Evolutionary conservation across 2,797 vertebrate genomes (phyloP), one percentile per base, ranked within the genome.

Genomic region (Micromesistius poutassou): DNA sequence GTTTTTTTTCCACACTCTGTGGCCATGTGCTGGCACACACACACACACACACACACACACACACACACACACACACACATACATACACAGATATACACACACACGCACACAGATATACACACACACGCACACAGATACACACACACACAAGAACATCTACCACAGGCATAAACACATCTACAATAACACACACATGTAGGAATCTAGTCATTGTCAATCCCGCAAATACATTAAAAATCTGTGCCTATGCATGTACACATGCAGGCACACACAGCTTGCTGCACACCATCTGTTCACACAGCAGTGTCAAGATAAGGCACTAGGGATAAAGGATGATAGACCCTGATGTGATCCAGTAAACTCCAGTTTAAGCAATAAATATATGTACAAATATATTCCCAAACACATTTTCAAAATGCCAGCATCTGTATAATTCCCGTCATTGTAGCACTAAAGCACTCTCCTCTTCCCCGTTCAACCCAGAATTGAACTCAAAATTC

Each of bases 41-140:
- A 35, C 62, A 71, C 66, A 14, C 68, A 30, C 28, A 71, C 36
- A 46, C 68, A 71, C 70, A 46, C 68, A 46, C 66, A 71, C 31
- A 42, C 68, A 66, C 31, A 73, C 71, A 50, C 73, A 30, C 22
- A 70, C 25, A 76, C 74, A 75, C 12, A 31, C 73, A 50, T 25
- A 74, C 40, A 30, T 6, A 50, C 25, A 30, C 73, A 30, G 13
- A 30, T 19, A n/a, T 35, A 71, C 30, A 31, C n/a, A 42, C 12
- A 42, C 40, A 42, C 40, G 14, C 35, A n/a, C 13, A 33, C 28
- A 22, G 35, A 75, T 28, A 42, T 14, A 46, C 10, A 46, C 13
- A 46, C 40, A 50, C 14, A 50, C 46, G 19, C 46, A 50, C 46
- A 50, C 46, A 50, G 14, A 50, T 2, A 50, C 46, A 50, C 46